Evolutionary conservation across 2,113 vertebrate species (phyloP).

Genomic region (Ramphastos sulfuratus): DNA sequence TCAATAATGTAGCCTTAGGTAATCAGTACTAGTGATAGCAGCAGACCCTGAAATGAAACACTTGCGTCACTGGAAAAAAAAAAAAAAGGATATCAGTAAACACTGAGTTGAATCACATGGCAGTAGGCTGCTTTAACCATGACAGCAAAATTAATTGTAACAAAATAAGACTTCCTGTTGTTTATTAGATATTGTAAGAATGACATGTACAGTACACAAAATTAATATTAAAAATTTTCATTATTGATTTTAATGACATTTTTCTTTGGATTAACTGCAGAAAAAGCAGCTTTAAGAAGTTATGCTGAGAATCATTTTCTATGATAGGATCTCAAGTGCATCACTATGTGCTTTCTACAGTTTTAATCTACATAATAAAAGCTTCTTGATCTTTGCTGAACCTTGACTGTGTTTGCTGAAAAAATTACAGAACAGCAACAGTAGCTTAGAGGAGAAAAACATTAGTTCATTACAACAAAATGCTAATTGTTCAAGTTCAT

Average conservation of each 20-base stretch:
- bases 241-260: background rate
- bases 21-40: background rate
- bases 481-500: background rate
- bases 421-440: background rate
- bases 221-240: conserved; percentile 25
- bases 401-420: background rate
- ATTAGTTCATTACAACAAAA: background rate
- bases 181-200: conserved; percentile 51
- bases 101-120: background rate
- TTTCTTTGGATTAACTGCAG: conserved; percentile 22
- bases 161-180: conserved; percentile 47
- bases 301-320: background rate
- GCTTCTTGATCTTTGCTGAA: background rate
- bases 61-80: background rate
- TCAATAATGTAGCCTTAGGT: background rate
- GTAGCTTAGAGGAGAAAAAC: background rate
- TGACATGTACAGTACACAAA: conserved; percentile 48
- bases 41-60: background rate
- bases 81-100: background rate
- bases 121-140: background rate
- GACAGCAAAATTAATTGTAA: conserved; percentile 40
- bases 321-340: background rate
- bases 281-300: background rate
- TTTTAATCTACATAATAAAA: conserved; percentile 5
- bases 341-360: background rate